These are phyloP conservation scores for Archaeoteleia sp. DNA, from an alignment of 2,888 invertebrate species.

Conservation along the genomic window DNA sequence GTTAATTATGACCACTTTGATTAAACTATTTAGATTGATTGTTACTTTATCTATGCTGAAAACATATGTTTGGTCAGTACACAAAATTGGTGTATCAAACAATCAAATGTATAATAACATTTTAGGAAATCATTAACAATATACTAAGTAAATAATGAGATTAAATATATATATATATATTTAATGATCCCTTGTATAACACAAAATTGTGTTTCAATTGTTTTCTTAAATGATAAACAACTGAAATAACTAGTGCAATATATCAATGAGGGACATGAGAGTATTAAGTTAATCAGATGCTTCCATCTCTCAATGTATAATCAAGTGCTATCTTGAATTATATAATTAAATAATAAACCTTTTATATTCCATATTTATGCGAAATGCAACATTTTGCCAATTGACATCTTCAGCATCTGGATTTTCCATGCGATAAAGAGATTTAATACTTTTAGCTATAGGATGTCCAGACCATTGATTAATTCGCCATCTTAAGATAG, in stretches of 20 bases:
- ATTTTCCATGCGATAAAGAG: slow-evolving; percentile 77
- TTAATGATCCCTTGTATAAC: background rate
- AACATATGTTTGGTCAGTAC: no score
- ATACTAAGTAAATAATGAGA: slow-evolving; percentile 14
- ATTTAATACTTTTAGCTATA: slow-evolving; percentile 80
- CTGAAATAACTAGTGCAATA: no score
- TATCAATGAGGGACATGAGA: no score
- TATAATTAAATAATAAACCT: slow-evolving; percentile 76
- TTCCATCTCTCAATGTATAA: no score
- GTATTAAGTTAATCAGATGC: no score
- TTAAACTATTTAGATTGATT: slow-evolving; percentile 81
- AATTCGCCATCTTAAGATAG: slow-evolving; percentile 81
- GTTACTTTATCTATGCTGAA: slow-evolving; percentile 84
- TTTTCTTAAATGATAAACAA: background rate
- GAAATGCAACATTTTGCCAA: slow-evolving; percentile 83
- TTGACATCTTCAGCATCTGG: slow-evolving; percentile 75
- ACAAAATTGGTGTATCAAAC: no score
- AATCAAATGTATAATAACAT: no score
- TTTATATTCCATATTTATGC: slow-evolving; percentile 84
- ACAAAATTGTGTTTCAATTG: no score
- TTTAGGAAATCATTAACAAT: no score
- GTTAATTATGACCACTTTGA: slow-evolving; percentile 85
- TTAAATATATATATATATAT: slow-evolving; percentile 9
- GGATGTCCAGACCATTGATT: slow-evolving; percentile 85
- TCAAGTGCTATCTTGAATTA: background rate